A percentile compares a stretch with the other conserved stretches of the same genome.
These are phyloP conservation scores for Loxodonta africana DNA, from an alignment of 2,113 vertebrate genomes.

Conservation along the genomic window DNA sequence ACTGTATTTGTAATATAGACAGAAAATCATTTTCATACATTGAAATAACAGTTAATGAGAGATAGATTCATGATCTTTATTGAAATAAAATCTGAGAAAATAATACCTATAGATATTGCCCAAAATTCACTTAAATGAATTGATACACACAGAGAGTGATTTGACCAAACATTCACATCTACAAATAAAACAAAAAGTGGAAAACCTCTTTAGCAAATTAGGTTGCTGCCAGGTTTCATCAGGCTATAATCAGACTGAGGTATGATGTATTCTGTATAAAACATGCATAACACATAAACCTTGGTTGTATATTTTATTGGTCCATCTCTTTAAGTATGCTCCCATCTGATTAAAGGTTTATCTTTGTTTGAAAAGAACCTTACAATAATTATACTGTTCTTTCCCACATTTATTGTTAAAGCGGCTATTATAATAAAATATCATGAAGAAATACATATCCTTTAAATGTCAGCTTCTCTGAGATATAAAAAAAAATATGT, in stretches of 20 bases:
- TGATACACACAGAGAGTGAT: background rate
- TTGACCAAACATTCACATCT: background rate
- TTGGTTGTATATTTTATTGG: background rate
- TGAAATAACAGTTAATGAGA: background rate
- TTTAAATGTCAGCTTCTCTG: slow-evolving; percentile 2
- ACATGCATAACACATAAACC: background rate
- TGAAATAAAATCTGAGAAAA: background rate
- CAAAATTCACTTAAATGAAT: background rate
- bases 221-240: rapidly evolving
- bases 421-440: background rate
- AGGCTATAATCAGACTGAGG: background rate
- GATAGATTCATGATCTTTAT: background rate
- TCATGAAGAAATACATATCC: background rate
- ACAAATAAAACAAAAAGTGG: background rate
- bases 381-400: background rate
- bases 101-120: background rate
- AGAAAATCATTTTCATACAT: background rate
- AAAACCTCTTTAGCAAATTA: background rate
- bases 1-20: background rate
- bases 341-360: background rate
- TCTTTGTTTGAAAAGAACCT: background rate
- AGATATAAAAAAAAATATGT: background rate
- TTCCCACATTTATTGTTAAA: background rate
- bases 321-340: background rate
- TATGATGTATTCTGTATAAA: background rate